Conservation (phyloP, 1,140 invertebrate genomes). For the Mya arenaria region DNA sequence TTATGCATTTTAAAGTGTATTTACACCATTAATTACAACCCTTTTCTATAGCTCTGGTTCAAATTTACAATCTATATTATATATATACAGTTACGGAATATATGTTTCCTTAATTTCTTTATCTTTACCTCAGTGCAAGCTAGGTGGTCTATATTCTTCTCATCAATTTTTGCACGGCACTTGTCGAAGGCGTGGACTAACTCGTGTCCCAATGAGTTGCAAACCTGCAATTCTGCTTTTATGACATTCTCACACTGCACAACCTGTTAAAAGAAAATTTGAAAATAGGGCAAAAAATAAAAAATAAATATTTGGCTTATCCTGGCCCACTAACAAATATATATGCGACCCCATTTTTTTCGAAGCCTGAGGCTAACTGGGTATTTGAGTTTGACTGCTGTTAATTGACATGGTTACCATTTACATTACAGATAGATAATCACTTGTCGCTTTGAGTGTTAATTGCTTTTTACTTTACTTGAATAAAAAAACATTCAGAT, state of each 20-base stretch:
- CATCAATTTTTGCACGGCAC: constrained; percentile 93
- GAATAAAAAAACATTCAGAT: no score
- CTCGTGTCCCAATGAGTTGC: constrained; percentile 92
- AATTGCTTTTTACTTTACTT: no score
- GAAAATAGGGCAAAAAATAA: neutral
- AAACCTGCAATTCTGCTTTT: constrained; percentile 61
- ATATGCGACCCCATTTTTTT: neutral
- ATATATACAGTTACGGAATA: no score
- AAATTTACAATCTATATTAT: no score
- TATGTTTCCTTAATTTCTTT: no score
- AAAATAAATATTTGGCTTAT: neutral
- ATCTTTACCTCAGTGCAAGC: constrained; percentile 97
- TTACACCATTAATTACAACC: no score
- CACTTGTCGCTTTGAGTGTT: no score
- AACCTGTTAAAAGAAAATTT: constrained; percentile 83
- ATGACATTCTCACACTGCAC: constrained; percentile 93
- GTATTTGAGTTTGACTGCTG: no score
- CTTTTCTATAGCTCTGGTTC: no score
- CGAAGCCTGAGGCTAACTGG: constrained; percentile 10
- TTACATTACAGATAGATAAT: no score
- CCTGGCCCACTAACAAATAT: neutral
- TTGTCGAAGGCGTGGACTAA: constrained; percentile 98
- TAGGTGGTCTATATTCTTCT: constrained; percentile 94
- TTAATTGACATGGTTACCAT: no score
- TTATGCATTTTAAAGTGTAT: no score